Percentiles rank a stretch among this genome's conserved stretches.
Evolutionary conservation across 2,113 vertebrate genomes (phyloP).

Genomic region (Coptodon bakossiorum): DNA sequence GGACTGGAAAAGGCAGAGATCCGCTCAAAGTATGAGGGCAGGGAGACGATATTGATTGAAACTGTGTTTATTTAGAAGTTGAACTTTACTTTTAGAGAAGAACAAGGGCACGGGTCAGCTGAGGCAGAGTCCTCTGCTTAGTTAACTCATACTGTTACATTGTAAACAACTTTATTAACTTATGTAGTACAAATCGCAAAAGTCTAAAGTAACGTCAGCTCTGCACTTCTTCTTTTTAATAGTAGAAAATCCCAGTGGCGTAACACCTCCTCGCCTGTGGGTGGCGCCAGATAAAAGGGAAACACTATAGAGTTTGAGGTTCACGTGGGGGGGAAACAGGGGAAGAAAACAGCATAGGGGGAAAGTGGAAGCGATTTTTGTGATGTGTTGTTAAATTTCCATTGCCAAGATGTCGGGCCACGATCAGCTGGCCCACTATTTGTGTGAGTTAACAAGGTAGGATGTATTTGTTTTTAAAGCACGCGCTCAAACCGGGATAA

Average conservation of each 20-base stretch:
- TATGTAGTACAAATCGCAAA: background rate
- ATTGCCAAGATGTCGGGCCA: slow-evolving; percentile 65
- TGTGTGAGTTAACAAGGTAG: slow-evolving; percentile 72
- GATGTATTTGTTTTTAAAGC: fast-evolving
- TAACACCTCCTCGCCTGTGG: background rate
- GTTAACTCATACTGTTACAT: background rate
- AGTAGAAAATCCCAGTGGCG: background rate
- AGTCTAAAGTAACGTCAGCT: background rate
- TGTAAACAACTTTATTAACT: background rate
- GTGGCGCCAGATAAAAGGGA: background rate
- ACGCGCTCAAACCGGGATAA: background rate
- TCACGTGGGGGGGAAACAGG: background rate
- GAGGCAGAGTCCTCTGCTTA: background rate
- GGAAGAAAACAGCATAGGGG: background rate
- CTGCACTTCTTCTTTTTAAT: background rate
- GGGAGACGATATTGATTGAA: slow-evolving; percentile 56
- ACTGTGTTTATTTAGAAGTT: slow-evolving; percentile 67
- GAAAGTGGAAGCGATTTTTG: background rate
- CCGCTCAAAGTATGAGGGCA: background rate
- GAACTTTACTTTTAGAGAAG: slow-evolving; percentile 56
- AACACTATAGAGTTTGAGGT: background rate
- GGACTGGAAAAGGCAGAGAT: background rate
- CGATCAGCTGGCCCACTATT: slow-evolving; percentile 62
- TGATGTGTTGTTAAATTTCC: slow-evolving; percentile 18
- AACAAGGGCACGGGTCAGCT: slow-evolving; percentile 3